Conservation (phyloP, 2,797 vertebrate genomes). For the Sebastes flavidus region DNA sequence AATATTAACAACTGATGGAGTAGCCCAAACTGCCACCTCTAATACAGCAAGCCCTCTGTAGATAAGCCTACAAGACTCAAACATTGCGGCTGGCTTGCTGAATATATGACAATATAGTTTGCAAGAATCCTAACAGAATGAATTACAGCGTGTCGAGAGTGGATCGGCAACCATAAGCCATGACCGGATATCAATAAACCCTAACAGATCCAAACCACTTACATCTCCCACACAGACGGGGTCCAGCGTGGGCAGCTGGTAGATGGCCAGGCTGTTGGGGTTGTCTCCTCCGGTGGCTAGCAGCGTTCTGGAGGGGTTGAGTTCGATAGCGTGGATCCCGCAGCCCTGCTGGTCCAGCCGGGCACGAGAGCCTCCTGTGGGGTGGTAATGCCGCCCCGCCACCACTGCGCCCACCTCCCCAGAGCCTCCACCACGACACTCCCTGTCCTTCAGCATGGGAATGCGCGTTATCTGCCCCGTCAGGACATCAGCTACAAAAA, state of each 20-base stretch:
- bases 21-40: too few relatives aligned
- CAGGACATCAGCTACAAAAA: conserved; percentile 95
- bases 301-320: conserved; percentile 93
- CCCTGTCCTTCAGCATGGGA: conserved; percentile 95
- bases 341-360: conserved; percentile 93
- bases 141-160: background rate
- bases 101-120: background rate
- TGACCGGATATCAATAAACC: background rate
- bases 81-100: background rate
- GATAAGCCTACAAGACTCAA: background rate
- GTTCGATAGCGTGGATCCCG: conserved; percentile 97
- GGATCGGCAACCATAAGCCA: background rate
- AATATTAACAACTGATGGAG: too few relatives aligned
- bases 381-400: conserved; percentile 59
- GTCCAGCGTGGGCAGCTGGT: conserved; percentile 94
- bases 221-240: conserved; percentile 98
- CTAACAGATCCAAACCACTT: conserved; percentile 72
- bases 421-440: conserved; percentile 72
- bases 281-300: conserved; percentile 98
- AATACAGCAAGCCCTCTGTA: too few relatives aligned
- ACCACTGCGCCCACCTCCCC: conserved; percentile 50
- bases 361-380: conserved; percentile 64
- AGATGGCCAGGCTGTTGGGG: conserved; percentile 97
- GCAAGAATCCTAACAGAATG: background rate
- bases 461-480: conserved; percentile 96